Base-by-base conservation (phyloP, 2,113 vertebrate genomes). In the Phaethornis superciliosus region DNA sequence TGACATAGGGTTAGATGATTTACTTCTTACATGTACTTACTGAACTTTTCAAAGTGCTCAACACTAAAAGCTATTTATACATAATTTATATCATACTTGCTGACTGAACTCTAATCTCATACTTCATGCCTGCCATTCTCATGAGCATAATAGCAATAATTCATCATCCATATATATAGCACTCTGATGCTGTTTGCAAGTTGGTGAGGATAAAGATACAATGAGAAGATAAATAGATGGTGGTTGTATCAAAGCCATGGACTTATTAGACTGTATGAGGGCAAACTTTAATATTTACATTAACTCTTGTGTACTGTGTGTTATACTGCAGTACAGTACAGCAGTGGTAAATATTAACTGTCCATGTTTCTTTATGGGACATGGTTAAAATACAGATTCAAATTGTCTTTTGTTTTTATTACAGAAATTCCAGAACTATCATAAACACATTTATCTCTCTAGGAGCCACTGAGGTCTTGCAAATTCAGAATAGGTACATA, bases 41-140 rank as follows among this genome's bases (percentile, higher is more conserved):
- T 52, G 37, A 92, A 94, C 88, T 92, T 94, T 91, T 86, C 63
- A 64, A 93, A 80, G 62, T 77, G 44, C 56, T 92, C 1, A 0
- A 72, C 60, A 47, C 63, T 94, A 91, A 94, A 94, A 95, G 84
- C 92, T 90, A 81, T 40, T 95, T 91, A 92, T 85, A 67, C 59
- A 93, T 93, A 95, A 94, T 94, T 90, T 94, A 95, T 92, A 49
- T 70, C 74, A 87, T 56, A 68, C 55, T 91, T 92, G 32, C 49
- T 93, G 68, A 33, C 64, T 94, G 92, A 96, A 93, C 83, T 96
- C 70, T 77, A 27, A 77, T 87, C 90, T 93, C 65, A 52, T 63
- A 81, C 77, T 95, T 95, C 87, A 93, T 84, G 83, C 22, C 42
- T 90, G 74, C 42, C 12, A 2, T 93, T 90, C 83, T 79, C 81